Conservation (phyloP, 1,140 invertebrate species). For the Dryas iulia region DNA sequence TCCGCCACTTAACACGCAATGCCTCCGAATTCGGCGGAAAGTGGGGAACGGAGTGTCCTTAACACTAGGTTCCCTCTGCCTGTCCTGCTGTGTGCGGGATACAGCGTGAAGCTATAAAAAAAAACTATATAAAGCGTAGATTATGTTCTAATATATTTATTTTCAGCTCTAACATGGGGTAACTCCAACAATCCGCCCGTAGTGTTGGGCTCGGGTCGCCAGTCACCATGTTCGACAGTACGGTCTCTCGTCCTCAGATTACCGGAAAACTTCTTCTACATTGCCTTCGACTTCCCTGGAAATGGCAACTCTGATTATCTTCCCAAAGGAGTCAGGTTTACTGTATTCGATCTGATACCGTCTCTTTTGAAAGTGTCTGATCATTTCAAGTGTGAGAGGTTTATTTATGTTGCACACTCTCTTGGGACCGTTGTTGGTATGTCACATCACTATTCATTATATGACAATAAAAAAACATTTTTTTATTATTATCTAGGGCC, state of each 20-base stretch:
- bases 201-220: slow-evolving; percentile 45
- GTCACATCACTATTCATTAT: no score
- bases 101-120: no score
- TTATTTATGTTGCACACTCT: slow-evolving; percentile 54
- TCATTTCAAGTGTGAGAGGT: slow-evolving; percentile 58
- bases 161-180: slow-evolving; percentile 60
- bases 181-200: slow-evolving; percentile 43
- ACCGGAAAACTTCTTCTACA: slow-evolving; percentile 50
- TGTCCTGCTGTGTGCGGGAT: no score
- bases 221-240: slow-evolving; percentile 46
- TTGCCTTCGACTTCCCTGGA: slow-evolving; percentile 53
- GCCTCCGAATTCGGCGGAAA: no score
- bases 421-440: slow-evolving; percentile 44
- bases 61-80: no score
- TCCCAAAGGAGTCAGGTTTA: slow-evolving; percentile 43
- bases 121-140: no score
- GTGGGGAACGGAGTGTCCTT: no score
- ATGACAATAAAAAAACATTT: no score
- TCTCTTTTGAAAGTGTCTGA: slow-evolving; percentile 38
- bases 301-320: slow-evolving; percentile 53
- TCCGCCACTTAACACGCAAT: no score
- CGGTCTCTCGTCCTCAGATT: slow-evolving; percentile 44
- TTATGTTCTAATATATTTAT: no score
- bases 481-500: no score
- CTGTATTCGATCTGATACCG: slow-evolving; percentile 44